phyloP scores from a whole-genome alignment of 2,113 vertebrate genomes.

The Myanophis thanlyinensis region DNA sequence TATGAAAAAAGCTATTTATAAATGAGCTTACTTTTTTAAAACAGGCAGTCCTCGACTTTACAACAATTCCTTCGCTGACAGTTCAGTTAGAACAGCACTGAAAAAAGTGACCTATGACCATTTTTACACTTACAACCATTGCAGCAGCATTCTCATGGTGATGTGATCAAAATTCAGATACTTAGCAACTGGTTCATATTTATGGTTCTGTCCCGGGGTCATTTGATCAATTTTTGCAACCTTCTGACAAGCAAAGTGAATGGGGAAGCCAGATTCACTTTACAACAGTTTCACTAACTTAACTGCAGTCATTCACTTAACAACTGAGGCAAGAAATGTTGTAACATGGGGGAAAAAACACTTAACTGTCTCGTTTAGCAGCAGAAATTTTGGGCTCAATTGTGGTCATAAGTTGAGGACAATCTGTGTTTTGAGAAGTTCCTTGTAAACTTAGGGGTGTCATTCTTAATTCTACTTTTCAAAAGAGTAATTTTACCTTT shows the following conservation, averaged over 20 bases:
- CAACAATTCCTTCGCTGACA: neutral
- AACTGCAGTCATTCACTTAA: neutral
- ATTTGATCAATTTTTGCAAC: neutral
- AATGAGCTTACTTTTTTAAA: neutral
- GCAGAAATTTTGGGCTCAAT: neutral
- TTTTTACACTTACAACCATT: no score
- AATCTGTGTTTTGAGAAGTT: neutral
- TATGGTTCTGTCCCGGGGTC: neutral
- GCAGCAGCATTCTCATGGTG: neutral
- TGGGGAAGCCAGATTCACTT: neutral
- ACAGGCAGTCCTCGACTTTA: neutral
- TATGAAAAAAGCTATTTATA: neutral
- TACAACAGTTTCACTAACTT: neutral
- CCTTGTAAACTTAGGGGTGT: neutral
- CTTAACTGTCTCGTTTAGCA: neutral
- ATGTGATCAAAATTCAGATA: neutral
- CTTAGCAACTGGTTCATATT: neutral
- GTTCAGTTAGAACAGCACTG: neutral
- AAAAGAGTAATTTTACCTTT: conserved; percentile 73
- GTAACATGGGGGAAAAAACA: neutral
- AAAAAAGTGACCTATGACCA: no score
- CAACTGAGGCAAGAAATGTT: neutral
- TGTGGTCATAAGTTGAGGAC: neutral
- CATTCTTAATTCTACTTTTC: neutral
- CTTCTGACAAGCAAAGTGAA: neutral